Base-by-base conservation (phyloP, 2,797 vertebrate species). In the Gila robusta region DNA sequence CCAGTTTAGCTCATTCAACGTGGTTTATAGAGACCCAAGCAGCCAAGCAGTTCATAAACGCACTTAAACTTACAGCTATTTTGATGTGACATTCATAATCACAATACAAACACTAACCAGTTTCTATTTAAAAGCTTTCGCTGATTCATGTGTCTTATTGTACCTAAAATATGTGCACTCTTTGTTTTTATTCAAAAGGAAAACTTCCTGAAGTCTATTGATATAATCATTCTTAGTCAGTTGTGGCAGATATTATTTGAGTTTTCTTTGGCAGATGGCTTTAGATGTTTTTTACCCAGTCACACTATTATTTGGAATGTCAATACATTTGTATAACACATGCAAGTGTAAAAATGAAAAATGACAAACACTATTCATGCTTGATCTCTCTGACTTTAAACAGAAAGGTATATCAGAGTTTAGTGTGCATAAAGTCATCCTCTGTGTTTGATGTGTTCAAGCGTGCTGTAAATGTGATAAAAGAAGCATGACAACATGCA, bases 121-220 rank as follows among this genome's bases (percentile, higher is more conserved):
- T 49, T 64, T 82, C 52, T 54, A 28, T 77, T 77, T 37, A 32
- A 84, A 77, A 52, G 73, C 44, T 19, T n/a, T 73, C 10, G 4
- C 10, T 21, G 69, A 21, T 52, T 35, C 41, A 72, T 73, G 47
- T 2, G 8, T 71, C 66, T 49, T 28, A 19, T 80, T 80, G 78
- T 66, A 47, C 37, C 28, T 81, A 14, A 78, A 78, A 78, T 69
- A 52, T 81, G 44, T 47, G 23, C 79, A 69, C 37, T 32, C 78
- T 47, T 80, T 81, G 64, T 81, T 81, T 66, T 23, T 32, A 69
- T 49, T 47, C 28, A 78, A 69, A 81, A 69, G 44, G 17, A 9
- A 52, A 69, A 28, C 44, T 37, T 52, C 4, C 44, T 52, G 19
- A 81, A 16, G 23, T 37, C 8, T 37, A 17, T 49, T 35, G 19